A percentile compares a stretch with the other conserved stretches of the same genome.
Evolutionary conservation across 2,113 vertebrate species (phyloP).

Genomic region (Xyrauchen texanus): DNA sequence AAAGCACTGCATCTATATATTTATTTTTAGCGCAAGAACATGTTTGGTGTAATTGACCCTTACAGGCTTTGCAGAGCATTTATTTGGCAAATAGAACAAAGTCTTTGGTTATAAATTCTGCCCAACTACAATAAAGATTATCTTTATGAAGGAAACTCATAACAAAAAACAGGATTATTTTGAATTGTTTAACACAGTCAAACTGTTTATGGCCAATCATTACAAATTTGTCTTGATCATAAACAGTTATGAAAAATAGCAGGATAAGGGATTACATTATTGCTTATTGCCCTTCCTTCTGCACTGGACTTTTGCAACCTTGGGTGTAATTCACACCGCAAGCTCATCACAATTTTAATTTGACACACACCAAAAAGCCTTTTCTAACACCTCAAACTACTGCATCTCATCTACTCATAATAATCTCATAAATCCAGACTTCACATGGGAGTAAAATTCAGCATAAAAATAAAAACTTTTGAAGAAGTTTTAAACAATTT

Average conservation of each 20-base stretch:
- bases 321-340: conserved; percentile 33
- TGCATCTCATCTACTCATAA: conserved; percentile 3
- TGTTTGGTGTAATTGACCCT: too few species aligned
- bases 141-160: too few species aligned
- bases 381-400: neutral
- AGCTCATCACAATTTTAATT: neutral
- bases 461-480: neutral
- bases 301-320: neutral
- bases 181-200: too few species aligned
- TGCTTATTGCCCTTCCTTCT: conserved; percentile 13
- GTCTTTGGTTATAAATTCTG: too few species aligned
- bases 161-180: too few species aligned
- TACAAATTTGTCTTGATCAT: neutral
- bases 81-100: too few species aligned
- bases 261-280: neutral
- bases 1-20: too few species aligned
- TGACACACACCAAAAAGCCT: neutral
- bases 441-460: conserved; percentile 9
- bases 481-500: neutral
- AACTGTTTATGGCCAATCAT: conserved; percentile 18
- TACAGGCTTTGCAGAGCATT: too few species aligned
- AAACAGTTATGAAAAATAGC: conserved; percentile 33
- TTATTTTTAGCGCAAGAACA: too few species aligned
- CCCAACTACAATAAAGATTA: too few species aligned
- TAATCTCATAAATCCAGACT: neutral